Percentiles rank a stretch among this genome's conserved stretches.
Evolutionary conservation across 2,113 vertebrate genomes (phyloP).

Genomic region (Oryzias celebensis): DNA sequence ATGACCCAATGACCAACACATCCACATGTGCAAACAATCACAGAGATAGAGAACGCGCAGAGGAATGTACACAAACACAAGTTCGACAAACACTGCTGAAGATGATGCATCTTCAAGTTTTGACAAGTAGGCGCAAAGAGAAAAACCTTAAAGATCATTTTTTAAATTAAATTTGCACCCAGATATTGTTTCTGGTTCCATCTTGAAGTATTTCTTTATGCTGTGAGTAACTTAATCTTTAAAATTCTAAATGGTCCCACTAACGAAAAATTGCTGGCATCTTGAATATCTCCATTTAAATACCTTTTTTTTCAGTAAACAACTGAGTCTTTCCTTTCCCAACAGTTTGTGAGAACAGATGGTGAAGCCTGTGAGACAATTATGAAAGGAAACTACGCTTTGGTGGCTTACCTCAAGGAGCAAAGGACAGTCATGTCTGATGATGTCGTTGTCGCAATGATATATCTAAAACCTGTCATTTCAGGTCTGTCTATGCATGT

Average conservation of each 20-base stretch:
- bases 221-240: too few relatives aligned
- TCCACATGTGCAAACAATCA: slow-evolving; percentile 10
- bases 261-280: too few relatives aligned
- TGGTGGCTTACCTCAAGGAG: slow-evolving; percentile 48
- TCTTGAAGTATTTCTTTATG: too few relatives aligned
- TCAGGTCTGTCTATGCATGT: slow-evolving; percentile 65
- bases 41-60: slow-evolving; percentile 5
- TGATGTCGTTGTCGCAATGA: slow-evolving; percentile 65
- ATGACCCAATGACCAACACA: slow-evolving; percentile 37
- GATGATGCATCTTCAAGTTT: neutral
- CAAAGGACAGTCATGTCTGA: slow-evolving; percentile 57
- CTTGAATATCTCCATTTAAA: too few relatives aligned
- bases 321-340: slow-evolving; percentile 21
- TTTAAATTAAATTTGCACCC: too few relatives aligned
- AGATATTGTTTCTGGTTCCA: too few relatives aligned
- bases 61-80: slow-evolving; percentile 4
- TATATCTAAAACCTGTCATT: slow-evolving; percentile 57
- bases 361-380: slow-evolving; percentile 19
- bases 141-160: too few relatives aligned
- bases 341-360: slow-evolving; percentile 28
- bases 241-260: too few relatives aligned
- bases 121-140: too few relatives aligned
- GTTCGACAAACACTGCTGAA: neutral
- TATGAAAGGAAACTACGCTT: slow-evolving; percentile 28
- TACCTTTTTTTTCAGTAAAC: neutral